Evolutionary conservation across 2,888 invertebrate genomes (phyloP).

Genomic region (Sturmia bella): DNA sequence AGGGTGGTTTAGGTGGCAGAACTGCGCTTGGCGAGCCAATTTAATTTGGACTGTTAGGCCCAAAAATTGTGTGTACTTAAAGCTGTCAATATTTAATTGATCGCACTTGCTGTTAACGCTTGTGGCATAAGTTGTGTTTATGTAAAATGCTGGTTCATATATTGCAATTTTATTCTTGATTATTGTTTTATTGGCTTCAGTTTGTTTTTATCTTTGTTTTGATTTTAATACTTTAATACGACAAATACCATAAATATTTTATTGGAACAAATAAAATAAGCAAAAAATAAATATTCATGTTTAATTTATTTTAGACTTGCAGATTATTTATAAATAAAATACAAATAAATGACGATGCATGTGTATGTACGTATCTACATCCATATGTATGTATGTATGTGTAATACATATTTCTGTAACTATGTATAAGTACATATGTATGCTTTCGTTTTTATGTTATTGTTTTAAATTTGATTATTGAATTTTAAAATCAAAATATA

Average conservation of each 20-base stretch:
- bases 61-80: no score
- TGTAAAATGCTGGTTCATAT: no score
- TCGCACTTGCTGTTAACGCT: not conserved
- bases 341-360: not conserved
- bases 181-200: not conserved
- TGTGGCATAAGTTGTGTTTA: no score
- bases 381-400: not conserved
- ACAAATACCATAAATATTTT: constrained; percentile 33
- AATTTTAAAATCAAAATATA: no score
- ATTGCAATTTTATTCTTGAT: no score
- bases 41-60: no score
- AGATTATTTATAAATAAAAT: constrained; percentile 40
- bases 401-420: constrained; percentile 8
- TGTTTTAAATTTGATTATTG: constrained; percentile 8
- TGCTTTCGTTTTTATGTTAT: not conserved
- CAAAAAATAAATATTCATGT: not conserved
- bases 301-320: constrained; percentile 3
- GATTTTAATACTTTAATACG: constrained; percentile 12
- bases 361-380: not conserved
- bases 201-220: not conserved
- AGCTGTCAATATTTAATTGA: not conserved
- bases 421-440: not conserved
- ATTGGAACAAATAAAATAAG: constrained; percentile 16
- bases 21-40: no score
- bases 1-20: no score